These are phyloP conservation scores for Euphonia xanthogaster DNA, from an alignment of 2,797 vertebrate genomes.

Conservation along the genomic window DNA sequence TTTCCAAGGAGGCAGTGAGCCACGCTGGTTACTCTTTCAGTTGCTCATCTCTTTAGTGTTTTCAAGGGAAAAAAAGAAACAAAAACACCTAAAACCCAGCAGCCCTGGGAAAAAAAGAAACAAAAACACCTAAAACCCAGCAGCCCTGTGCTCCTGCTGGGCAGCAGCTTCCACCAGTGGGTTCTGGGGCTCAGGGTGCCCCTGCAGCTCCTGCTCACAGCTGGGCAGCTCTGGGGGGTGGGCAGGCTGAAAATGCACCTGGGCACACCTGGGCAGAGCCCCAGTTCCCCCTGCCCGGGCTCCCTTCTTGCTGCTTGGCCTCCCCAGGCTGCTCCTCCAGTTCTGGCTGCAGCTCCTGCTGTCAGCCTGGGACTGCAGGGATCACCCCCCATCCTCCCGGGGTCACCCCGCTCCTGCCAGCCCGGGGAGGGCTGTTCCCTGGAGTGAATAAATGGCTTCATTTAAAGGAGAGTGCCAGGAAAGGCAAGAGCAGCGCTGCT, in stretches of 20 bases:
- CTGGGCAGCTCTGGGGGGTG: neutral
- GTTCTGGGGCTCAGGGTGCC: neutral
- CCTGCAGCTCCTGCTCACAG: neutral
- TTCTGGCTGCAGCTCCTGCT: neutral
- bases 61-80: neutral
- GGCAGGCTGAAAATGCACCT: neutral
- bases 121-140: neutral
- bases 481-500: neutral
- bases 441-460: neutral
- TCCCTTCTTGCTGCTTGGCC: neutral
- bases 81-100: neutral
- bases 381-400: neutral
- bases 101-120: neutral
- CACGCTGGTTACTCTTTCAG: neutral
- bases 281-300: neutral
- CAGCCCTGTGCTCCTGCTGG: neutral
- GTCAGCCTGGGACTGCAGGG: too few species aligned
- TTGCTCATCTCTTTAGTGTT: conserved; percentile 26
- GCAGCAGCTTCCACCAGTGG: neutral
- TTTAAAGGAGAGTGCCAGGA: neutral
- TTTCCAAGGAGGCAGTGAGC: conserved; percentile 26
- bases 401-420: neutral
- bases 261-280: neutral
- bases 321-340: rapidly evolving
- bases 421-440: neutral